Conservation (phyloP, 2,797 vertebrate genomes). For the Megaceryle alcyon region DNA sequence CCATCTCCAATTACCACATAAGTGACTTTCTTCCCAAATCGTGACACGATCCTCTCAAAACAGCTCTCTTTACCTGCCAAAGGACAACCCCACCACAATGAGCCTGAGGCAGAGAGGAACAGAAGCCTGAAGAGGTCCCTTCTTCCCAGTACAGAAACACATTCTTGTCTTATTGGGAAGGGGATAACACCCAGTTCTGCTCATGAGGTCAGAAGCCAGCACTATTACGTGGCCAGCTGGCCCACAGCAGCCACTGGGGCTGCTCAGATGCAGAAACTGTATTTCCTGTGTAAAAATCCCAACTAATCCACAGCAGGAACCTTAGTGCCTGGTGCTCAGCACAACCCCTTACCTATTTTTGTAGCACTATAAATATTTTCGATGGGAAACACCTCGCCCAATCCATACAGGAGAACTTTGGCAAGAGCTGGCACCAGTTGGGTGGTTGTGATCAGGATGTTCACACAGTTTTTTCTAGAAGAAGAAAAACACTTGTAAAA, state of each 20-base stretch:
- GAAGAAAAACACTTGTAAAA: not conserved
- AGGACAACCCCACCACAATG: not conserved
- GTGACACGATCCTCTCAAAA: slow-evolving; percentile 94
- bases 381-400: slow-evolving; percentile 95
- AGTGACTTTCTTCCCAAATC: slow-evolving; percentile 97
- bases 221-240: not conserved
- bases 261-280: not conserved
- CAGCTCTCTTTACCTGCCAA: slow-evolving; percentile 94
- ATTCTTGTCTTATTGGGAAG: not conserved
- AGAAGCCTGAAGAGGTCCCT: not conserved
- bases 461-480: slow-evolving; percentile 93
- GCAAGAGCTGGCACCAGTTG: slow-evolving; percentile 97
- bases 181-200: not conserved
- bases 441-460: slow-evolving; percentile 96
- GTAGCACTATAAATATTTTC: slow-evolving; percentile 99
- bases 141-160: not conserved
- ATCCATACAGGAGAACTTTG: slow-evolving; percentile 95
- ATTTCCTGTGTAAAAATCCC: not conserved
- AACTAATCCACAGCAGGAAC: not conserved
- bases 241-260: accelerated
- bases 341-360: slow-evolving; percentile 88
- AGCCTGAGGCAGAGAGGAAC: not conserved
- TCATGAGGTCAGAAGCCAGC: not conserved
- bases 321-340: not conserved
- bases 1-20: slow-evolving; percentile 99